These are phyloP conservation scores for Agrotis puta DNA, from an alignment of 2,888 invertebrate species.

Conservation along the genomic window DNA sequence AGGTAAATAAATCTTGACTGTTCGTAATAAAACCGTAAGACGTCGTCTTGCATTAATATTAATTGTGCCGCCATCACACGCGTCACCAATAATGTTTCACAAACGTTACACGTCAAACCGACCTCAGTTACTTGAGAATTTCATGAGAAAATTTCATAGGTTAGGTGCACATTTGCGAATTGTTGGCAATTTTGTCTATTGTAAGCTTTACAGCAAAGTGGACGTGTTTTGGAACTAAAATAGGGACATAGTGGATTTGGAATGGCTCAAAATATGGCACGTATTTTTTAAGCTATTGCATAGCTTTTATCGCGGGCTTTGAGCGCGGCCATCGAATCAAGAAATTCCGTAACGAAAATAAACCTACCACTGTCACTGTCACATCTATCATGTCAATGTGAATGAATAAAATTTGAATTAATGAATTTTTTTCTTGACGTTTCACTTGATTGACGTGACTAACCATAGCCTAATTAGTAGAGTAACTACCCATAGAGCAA, in stretches of 20 bases:
- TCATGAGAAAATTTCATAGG: slow-evolving; percentile 53
- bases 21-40: slow-evolving; percentile 44
- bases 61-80: slow-evolving; percentile 60
- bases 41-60: slow-evolving; percentile 43
- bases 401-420: too few relatives aligned
- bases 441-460: too few relatives aligned
- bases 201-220: neutral
- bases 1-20: slow-evolving; percentile 47
- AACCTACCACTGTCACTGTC: too few relatives aligned
- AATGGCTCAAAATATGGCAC: too few relatives aligned
- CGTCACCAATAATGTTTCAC: slow-evolving; percentile 60
- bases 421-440: too few relatives aligned
- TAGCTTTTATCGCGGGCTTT: too few relatives aligned
- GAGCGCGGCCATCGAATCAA: too few relatives aligned
- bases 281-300: too few relatives aligned
- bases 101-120: slow-evolving; percentile 51
- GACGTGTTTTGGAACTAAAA: slow-evolving; percentile 12
- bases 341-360: too few relatives aligned
- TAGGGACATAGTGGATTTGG: neutral
- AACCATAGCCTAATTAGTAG: too few relatives aligned
- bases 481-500: too few relatives aligned
- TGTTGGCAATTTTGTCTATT: slow-evolving; percentile 13
- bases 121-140: slow-evolving; percentile 65
- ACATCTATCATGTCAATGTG: too few relatives aligned
- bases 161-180: slow-evolving; percentile 37